Evolutionary conservation across 2,797 vertebrate genomes (phyloP), one percentile per base, ranked within the genome.

Genomic region (Cuculus canorus): DNA sequence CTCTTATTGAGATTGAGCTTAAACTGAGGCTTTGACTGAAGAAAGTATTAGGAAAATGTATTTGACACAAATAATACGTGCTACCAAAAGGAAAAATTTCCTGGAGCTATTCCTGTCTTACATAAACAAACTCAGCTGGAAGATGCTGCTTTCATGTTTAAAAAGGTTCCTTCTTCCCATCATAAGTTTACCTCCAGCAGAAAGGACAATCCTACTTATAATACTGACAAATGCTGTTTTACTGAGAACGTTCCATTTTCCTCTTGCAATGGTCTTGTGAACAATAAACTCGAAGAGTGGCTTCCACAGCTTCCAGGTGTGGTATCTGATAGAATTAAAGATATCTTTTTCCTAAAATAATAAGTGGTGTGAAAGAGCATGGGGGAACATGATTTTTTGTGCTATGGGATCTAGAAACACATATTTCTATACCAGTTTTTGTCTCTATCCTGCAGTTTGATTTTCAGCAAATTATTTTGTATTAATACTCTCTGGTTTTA

Each of bases 1-100:
- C 57, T 59, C 23, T 41, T 81, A 71, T n/a, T 88, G 25, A 54
- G 5, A n/a, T 45, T 27, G 33, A 80, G 52, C n/a, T 82, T 39
- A 92, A 93, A 93, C 75, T 61, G 8, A 95, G 79, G 14, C 79
- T 88, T 18, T 77, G 64, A 89, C 56, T 85, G 23, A 71, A 80
- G 19, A 70, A 86, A 70, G 5, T 41, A 28, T 82, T 73, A 73
- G 17, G 78, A 81, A 90, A n/a, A 73, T 84, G 80, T 86, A 86
- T 93, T 81, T 80, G 18, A 59, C n/a, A 88, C 54, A 85, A 75
- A 68, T 11, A 71, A 53, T 50, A 75, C 47, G 6, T 27, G 16
- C 21, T 77, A 33, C 33, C 7, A 82, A 54, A 54, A n/a, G 50
- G 14, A 27, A 45, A 84, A 48, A 81, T 27, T 66, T 56, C 11